Base-by-base conservation (phyloP, 2,797 vertebrate species). In the Sebastes kiyomatsui region DNA sequence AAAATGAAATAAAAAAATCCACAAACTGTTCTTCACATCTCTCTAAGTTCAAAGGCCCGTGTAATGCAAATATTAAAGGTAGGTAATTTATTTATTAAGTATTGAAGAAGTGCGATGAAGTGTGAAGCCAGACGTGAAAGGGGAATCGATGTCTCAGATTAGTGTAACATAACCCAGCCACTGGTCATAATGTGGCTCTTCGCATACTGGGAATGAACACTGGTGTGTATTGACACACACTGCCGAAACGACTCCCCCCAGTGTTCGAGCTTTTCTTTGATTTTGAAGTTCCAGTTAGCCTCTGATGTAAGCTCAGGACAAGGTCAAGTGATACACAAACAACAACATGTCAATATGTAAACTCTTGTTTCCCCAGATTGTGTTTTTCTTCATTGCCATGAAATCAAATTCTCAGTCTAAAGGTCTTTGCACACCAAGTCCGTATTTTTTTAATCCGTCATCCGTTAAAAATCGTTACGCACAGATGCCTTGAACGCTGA, bases 271-370 rank as follows among this genome's bases (percentile, higher is more conserved):
- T 38, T 38, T 38, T 38, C 35, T 38, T 38, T 2, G 35, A 38
- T 38, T 38, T 38, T 38, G 35, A 38, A 38, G 35, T 38, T 38
- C 35, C 35, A 38, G 35, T 38, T 38, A 38, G 35, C 35, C 35
- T 13, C 35, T 38, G 35, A 65, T 81, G 74, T n/a, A 13, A 72
- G 52, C 33, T 68, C 58, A 69, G 77, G 60, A 38, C 67, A 72
- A 84, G 84, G 81, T 87, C 76, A 77, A 73, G 72, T 23, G 23
- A 74, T 72, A 62, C 75, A 72, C 72, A 81, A 77, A 83, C 77
- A 77, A 83, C 77, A 7, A 4, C 8, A 13, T 73, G 86, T 85
- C 76, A 38, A 82, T 82, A 75, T 55, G 35, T 65, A 55, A 77
- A 82, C 52, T 30, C 55, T 22, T 28, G 32, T 72, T 84, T 81